Percentiles rank a stretch among this genome's conserved stretches.
phyloP scores from a whole-genome alignment of 2,113 vertebrate species.

The Trinectes maculatus region DNA sequence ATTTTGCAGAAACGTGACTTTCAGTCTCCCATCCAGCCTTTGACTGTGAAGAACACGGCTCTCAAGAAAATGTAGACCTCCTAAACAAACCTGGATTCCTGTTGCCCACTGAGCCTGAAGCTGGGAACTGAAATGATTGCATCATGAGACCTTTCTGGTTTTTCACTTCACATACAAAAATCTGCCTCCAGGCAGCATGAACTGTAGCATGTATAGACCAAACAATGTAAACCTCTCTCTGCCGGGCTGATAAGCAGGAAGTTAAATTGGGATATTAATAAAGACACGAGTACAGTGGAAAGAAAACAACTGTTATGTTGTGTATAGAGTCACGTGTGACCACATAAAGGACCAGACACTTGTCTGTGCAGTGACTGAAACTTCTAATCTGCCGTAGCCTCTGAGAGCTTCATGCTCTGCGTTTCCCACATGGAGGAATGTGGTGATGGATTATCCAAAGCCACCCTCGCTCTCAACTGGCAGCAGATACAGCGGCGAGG shows the following conservation, averaged over 20 bases:
- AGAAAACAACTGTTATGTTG: not conserved
- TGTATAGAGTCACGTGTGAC: not conserved
- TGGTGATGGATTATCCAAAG: conserved; percentile 56
- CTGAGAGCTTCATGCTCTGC: conserved; percentile 39
- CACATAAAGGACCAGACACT: no score
- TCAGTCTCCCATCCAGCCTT: conserved; percentile 1
- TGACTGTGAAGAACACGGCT: conserved; percentile 19
- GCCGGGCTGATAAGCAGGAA: no score
- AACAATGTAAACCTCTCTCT: not conserved
- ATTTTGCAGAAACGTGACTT: conserved; percentile 43
- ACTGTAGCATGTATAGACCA: conserved; percentile 1
- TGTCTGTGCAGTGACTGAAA: conserved; percentile 13
- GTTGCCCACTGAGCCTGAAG: conserved; percentile 52
- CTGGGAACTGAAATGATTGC: conserved; percentile 1
- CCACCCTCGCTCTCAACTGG: conserved; percentile 12
- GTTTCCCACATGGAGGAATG: conserved; percentile 52
- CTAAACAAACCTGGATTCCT: conserved; percentile 60
- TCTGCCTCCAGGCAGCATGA: not conserved
- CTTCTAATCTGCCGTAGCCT: conserved; percentile 15
- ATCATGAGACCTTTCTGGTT: conserved; percentile 39
- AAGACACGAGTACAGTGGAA: no score
- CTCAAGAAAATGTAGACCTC: not conserved
- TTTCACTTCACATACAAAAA: not conserved
- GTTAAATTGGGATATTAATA: no score
- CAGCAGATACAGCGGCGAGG: conserved; percentile 30